phyloP scores from a whole-genome alignment of 1,140 invertebrate genomes.

The Drosophila bocki region DNA sequence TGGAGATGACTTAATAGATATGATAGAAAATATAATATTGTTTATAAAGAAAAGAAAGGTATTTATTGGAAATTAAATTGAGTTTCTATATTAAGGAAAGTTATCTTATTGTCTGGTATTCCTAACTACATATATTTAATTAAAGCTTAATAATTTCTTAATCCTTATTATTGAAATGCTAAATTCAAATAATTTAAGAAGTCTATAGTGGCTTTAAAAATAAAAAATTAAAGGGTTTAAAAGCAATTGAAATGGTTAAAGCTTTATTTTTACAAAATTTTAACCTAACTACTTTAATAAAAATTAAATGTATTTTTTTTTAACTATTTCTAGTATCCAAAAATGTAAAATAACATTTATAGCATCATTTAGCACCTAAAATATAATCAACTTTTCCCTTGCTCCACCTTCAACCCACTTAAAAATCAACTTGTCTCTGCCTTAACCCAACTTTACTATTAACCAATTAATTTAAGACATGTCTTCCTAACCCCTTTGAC shows the following conservation, averaged over 20 bases:
- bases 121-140: background rate
- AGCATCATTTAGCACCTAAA: background rate
- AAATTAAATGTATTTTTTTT: no score
- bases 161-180: background rate
- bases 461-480: slow-evolving; percentile 22
- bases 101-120: no score
- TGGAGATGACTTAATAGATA: rapidly evolving
- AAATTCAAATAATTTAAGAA: background rate
- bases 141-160: no score
- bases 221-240: background rate
- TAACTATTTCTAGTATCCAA: background rate
- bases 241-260: background rate
- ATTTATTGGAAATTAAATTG: background rate
- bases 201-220: background rate
- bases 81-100: no score
- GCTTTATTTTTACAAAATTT: rapidly evolving
- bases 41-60: no score
- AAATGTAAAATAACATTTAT: background rate
- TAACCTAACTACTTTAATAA: rapidly evolving
- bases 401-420: background rate
- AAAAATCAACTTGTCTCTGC: background rate
- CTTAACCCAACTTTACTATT: background rate
- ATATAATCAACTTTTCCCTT: background rate
- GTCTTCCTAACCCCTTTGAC: slow-evolving; percentile 22
- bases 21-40: background rate